Evolutionary conservation across 2,113 vertebrate genomes (phyloP).

Genomic region (Regulus satrapa): DNA sequence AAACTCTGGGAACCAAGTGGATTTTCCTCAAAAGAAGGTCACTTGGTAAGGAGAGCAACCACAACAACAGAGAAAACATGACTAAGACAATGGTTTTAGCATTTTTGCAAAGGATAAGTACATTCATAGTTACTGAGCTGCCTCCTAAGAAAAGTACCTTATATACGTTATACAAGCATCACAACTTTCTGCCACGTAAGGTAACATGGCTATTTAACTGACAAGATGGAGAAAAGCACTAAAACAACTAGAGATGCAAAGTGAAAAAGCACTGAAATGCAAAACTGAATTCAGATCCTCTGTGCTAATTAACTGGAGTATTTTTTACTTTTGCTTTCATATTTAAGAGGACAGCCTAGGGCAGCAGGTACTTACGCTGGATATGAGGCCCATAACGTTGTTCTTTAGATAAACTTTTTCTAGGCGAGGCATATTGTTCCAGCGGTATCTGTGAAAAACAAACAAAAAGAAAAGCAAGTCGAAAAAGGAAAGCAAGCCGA

Average conservation of each 20-base stretch:
- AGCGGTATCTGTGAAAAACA: conserved; percentile 80
- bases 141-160: background rate
- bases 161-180: background rate
- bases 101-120: background rate
- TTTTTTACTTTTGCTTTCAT: background rate
- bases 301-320: background rate
- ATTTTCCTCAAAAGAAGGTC: background rate
- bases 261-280: background rate
- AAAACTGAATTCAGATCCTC: background rate
- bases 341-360: background rate
- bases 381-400: conserved; percentile 90
- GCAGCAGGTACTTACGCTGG: conserved; percentile 70
- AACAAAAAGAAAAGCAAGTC: background rate
- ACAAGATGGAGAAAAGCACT: background rate
- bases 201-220: background rate
- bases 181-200: background rate
- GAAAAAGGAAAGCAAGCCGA: background rate
- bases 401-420: conserved; percentile 94
- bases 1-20: background rate
- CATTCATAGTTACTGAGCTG: background rate
- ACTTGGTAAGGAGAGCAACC: background rate
- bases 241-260: background rate
- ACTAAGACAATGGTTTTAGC: background rate
- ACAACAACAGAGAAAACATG: fast-evolving
- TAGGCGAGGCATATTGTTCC: conserved; percentile 90